Evolutionary conservation across 2,888 invertebrate genomes (phyloP).

Genomic region (Tipula confusa): DNA sequence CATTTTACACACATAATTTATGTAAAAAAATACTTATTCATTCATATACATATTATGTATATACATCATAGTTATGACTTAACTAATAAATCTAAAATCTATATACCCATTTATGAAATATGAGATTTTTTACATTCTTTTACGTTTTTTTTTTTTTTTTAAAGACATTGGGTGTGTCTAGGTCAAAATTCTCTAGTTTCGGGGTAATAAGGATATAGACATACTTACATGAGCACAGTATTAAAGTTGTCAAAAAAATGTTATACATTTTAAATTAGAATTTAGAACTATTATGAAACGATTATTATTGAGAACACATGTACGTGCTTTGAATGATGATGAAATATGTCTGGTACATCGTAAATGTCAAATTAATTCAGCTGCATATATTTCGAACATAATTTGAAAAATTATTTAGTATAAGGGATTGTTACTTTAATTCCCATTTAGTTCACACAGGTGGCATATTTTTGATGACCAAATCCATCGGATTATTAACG

Average conservation of each 20-base stretch:
- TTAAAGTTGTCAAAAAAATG: neutral
- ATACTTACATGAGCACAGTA: neutral
- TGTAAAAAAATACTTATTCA: neutral
- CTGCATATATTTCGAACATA: neutral
- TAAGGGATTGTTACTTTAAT: too few relatives aligned
- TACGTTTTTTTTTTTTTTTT: too few relatives aligned
- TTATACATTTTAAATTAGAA: neutral
- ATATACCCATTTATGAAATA: neutral
- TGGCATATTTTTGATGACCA: too few relatives aligned
- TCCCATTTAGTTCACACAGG: too few relatives aligned
- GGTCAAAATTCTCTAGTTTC: neutral
- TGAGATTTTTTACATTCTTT: neutral
- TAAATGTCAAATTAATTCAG: neutral
- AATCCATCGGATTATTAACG: too few relatives aligned
- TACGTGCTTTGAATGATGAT: neutral
- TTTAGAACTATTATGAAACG: neutral
- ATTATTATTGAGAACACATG: constrained; percentile 3
- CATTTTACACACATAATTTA: neutral
- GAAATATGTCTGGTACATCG: neutral
- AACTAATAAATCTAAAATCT: neutral
- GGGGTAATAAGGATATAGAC: neutral
- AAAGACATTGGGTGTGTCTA: neutral
- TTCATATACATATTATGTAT: neutral
- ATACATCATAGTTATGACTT: neutral
- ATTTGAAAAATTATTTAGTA: too few relatives aligned